Conservation (phyloP, 2,797 vertebrate species). For the Psittacula derbiana region DNA sequence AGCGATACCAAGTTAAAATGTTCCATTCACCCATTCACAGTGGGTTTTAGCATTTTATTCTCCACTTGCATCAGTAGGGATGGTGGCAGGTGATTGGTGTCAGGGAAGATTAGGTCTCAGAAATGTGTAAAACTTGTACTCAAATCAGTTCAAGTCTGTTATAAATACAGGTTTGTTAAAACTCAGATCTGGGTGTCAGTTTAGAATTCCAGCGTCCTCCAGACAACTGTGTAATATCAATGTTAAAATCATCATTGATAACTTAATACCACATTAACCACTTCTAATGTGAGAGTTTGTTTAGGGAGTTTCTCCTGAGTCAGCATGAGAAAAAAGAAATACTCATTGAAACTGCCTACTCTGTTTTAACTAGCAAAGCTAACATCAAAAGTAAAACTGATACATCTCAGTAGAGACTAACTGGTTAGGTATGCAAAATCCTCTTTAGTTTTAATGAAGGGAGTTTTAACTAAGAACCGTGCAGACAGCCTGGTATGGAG, state of each 20-base stretch:
- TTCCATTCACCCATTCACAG: neutral
- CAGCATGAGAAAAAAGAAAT: neutral
- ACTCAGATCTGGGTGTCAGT: neutral
- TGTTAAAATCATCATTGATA: neutral
- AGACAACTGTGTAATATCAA: neutral
- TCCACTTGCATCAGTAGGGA: neutral
- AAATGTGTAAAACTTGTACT: neutral
- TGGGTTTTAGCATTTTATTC: neutral
- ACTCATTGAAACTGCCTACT: neutral
- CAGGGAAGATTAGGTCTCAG: neutral
- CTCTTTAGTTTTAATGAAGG: neutral
- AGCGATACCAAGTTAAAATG: neutral
- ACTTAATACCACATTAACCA: neutral
- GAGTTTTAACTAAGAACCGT: neutral
- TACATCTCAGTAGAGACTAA: neutral
- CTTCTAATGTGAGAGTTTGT: neutral
- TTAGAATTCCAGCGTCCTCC: neutral
- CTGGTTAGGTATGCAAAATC: neutral
- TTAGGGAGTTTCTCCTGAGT: neutral
- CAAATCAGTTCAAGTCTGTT: neutral
- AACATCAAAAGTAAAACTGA: neutral
- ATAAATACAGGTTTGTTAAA: neutral
- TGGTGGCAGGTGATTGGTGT: neutral
- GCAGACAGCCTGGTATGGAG: neutral
- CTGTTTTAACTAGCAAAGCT: neutral